Conservation (phyloP, 2,113 vertebrate genomes). For the Oreochromis niloticus region DNA sequence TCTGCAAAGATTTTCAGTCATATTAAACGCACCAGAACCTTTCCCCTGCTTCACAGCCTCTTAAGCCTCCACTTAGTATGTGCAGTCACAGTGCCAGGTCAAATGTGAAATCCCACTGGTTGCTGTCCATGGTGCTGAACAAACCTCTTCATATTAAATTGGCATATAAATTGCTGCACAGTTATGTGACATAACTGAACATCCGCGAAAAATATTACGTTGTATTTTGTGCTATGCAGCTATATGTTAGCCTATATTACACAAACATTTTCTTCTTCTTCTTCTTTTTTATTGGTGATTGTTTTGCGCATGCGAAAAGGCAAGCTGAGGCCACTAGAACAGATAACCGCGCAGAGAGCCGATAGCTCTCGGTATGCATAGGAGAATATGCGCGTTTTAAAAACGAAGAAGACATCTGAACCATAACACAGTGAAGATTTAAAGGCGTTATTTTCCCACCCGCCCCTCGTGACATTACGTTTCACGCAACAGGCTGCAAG, state of each 20-base stretch:
- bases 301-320: constrained; percentile 58
- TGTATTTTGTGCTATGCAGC: not conserved
- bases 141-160: not conserved
- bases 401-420: not conserved
- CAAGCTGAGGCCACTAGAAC: constrained; percentile 19
- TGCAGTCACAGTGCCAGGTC: not conserved
- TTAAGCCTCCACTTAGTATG: not conserved
- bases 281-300: not conserved
- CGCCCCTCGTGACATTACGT: not conserved
- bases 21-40: not conserved
- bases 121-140: constrained; percentile 61
- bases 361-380: not conserved
- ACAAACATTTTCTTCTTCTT: not conserved
- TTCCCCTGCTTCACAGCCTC: not conserved
- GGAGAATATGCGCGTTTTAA: not conserved
- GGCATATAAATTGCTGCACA: not conserved
- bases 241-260: not conserved
- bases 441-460: not conserved
- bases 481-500: constrained; percentile 46
- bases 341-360: constrained; percentile 16
- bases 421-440: not conserved
- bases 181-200: not conserved
- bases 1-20: not conserved
- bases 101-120: not conserved
- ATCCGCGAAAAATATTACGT: not conserved